Conservation (phyloP, 1,140 invertebrate species). For the Samia ricini region DNA sequence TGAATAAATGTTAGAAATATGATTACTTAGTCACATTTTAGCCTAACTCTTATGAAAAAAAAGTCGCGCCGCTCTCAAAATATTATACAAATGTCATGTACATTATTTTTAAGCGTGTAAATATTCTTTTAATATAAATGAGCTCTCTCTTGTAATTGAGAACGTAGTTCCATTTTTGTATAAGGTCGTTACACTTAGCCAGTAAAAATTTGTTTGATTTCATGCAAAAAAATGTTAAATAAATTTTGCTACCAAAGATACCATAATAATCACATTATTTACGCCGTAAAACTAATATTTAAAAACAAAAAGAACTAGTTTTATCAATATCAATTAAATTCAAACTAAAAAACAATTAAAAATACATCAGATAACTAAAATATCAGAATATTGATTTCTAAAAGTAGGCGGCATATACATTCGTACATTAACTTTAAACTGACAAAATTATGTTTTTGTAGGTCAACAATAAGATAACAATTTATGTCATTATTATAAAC, state of each 20-base stretch:
- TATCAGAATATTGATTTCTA: neutral
- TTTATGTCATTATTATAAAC: neutral
- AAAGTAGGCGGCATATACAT: neutral
- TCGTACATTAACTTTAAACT: neutral
- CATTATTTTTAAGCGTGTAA: too few species aligned
- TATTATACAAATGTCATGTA: too few species aligned
- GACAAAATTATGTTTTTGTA: neutral
- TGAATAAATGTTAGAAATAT: too few species aligned
- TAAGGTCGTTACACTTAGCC: too few species aligned
- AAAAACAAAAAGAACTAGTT: neutral
- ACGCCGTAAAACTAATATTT: neutral
- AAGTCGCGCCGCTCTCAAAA: too few species aligned
- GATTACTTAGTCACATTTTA: too few species aligned
- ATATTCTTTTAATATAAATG: too few species aligned
- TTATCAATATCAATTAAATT: neutral
- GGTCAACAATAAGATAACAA: neutral
- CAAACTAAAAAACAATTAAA: neutral
- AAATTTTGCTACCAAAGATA: neutral
- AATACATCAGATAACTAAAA: slow-evolving; percentile 1
- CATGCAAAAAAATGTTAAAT: neutral
- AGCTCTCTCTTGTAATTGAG: too few species aligned
- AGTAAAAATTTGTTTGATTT: neutral
- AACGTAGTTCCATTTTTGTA: too few species aligned
- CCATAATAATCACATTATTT: neutral
- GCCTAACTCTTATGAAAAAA: too few species aligned